Conservation (phyloP, 2,113 vertebrate genomes). For the Halcyon malimbica region DNA sequence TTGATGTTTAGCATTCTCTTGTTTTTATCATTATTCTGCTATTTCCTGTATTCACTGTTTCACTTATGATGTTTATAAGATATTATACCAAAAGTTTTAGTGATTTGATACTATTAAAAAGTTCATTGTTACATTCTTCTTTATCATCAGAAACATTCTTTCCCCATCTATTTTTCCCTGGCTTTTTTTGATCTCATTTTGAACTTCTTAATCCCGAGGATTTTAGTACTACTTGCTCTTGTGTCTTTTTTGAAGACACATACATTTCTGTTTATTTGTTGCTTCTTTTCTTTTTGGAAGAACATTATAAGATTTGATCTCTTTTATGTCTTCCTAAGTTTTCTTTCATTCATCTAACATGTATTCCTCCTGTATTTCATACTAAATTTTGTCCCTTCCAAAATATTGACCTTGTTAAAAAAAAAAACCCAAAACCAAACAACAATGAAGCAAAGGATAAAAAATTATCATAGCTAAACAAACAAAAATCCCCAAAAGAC, state of each 20-base stretch:
- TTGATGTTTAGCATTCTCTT: neutral
- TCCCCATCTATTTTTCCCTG: neutral
- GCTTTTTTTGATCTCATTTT: neutral
- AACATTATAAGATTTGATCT: neutral
- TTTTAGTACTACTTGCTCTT: neutral
- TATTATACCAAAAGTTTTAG: neutral
- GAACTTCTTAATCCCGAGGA: neutral
- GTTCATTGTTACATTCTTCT: neutral
- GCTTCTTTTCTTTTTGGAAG: neutral
- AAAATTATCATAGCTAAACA: neutral
- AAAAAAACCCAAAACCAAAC: neutral
- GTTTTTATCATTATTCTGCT: neutral
- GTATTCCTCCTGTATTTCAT: neutral
- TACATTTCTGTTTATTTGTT: neutral
- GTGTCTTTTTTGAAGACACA: neutral
- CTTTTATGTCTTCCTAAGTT: neutral
- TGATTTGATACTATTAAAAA: neutral
- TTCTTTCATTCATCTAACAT: neutral
- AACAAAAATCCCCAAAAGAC: neutral
- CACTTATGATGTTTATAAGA: neutral
- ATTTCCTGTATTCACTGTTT: neutral
- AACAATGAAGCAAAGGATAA: neutral
- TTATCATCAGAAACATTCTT: neutral
- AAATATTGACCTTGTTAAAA: neutral
- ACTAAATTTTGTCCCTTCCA: neutral